phyloP scores from a whole-genome alignment of 2,113 vertebrate genomes.

The Jacana jacana region DNA sequence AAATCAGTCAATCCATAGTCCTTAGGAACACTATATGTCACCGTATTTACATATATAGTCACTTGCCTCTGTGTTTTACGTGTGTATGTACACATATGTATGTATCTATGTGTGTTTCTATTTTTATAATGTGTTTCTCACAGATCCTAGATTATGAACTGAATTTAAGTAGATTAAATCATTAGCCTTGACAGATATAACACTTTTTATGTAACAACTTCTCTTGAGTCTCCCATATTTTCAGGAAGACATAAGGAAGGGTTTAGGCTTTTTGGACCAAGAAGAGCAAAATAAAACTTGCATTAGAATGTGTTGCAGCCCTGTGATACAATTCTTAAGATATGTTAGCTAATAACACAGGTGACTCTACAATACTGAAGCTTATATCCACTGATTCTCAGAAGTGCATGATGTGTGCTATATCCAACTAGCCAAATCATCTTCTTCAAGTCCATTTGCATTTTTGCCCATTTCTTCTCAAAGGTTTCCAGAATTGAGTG shows the following conservation, averaged over 20 bases:
- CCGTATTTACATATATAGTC: not conserved
- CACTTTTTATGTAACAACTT: not conserved
- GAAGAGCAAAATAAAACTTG: not conserved
- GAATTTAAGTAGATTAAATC: not conserved
- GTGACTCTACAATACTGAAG: not conserved
- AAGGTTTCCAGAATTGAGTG: not conserved
- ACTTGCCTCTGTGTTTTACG: not conserved
- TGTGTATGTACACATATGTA: not conserved
- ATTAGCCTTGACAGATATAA: not conserved
- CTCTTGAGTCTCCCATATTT: not conserved
- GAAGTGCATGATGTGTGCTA: not conserved
- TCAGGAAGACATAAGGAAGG: not conserved
- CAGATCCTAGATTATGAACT: not conserved
- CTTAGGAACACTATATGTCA: not conserved
- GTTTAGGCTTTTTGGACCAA: not conserved
- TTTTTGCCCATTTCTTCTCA: not conserved
- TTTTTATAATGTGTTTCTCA: not conserved
- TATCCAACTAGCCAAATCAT: not conserved
- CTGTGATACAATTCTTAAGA: not conserved
- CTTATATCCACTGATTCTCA: not conserved
- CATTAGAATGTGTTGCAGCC: not conserved
- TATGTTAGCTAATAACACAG: not conserved
- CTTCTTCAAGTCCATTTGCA: not conserved
- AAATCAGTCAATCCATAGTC: not conserved
- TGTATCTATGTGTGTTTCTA: not conserved